A percentile compares a stretch with the other conserved stretches of the same genome.
These are phyloP conservation scores for Cyanoramphus novaezelandiae DNA, from an alignment of 2,113 vertebrate species.

Conservation along the genomic window DNA sequence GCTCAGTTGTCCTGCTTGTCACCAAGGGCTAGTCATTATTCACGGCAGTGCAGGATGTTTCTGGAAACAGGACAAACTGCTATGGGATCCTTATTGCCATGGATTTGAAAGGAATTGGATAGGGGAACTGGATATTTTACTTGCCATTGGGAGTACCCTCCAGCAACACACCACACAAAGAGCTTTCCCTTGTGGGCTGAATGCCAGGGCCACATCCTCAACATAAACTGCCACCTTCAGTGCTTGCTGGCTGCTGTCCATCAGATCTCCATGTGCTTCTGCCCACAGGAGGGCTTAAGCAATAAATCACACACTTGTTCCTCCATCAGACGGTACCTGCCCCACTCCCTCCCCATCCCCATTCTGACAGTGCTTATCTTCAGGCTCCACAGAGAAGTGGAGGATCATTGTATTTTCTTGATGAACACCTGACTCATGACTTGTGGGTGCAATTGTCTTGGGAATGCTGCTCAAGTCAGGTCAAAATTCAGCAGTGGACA, in stretches of 20 bases:
- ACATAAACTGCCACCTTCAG: background rate
- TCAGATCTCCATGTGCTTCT: background rate
- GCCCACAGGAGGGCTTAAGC: rapidly evolving
- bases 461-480: background rate
- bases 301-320: background rate
- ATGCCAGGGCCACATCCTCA: background rate
- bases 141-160: background rate
- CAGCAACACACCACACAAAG: background rate
- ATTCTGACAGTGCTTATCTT: background rate
- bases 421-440: background rate
- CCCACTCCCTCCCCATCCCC: background rate
- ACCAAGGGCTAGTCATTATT: conserved; percentile 15
- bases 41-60: background rate
- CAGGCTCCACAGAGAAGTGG: background rate
- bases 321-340: background rate
- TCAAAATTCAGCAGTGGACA: background rate
- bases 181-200: background rate
- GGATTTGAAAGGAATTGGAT: background rate
- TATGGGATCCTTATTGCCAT: background rate
- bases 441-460: background rate
- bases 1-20: background rate
- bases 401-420: background rate
- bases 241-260: background rate
- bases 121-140: background rate
- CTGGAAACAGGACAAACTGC: background rate